Conservation (phyloP, 2,113 vertebrate species). For the Eublepharis macularius region DNA sequence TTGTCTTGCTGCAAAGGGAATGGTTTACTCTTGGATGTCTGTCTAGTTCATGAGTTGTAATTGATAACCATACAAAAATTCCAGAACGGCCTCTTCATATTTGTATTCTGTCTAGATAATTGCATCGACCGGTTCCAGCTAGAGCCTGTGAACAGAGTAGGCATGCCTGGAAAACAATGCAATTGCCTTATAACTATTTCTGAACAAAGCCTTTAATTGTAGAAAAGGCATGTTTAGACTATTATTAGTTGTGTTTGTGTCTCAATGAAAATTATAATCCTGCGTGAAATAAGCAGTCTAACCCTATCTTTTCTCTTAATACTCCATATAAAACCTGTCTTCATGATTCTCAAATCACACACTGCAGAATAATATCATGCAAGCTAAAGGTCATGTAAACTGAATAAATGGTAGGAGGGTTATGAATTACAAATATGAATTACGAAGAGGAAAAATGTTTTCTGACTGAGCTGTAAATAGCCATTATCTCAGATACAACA, state of each 20-base stretch:
- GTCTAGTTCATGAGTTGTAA: not conserved
- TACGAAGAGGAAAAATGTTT: not conserved
- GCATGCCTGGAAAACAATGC: not conserved
- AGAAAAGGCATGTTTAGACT: not conserved
- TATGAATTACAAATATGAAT: not conserved
- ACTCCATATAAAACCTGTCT: not conserved
- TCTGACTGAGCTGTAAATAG: not conserved
- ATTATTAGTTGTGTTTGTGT: not conserved
- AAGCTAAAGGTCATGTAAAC: not conserved
- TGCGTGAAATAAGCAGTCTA: not conserved
- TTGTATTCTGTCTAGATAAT: not conserved
- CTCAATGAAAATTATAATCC: not conserved
- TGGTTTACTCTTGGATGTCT: not conserved
- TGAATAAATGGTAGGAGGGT: not conserved
- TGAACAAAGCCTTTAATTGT: not conserved
- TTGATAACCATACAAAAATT: not conserved
- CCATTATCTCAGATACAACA: not conserved
- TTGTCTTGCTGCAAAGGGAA: conserved; percentile 17
- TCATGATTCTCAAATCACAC: not conserved
- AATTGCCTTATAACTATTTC: not conserved
- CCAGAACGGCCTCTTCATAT: not conserved
- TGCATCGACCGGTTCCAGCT: not conserved
- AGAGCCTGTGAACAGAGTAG: not conserved
- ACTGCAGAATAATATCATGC: not conserved
- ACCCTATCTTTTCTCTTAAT: not conserved